Percentiles rank a stretch among this genome's conserved stretches.
These are phyloP conservation scores for Zaprionus ghesquierei DNA, from an alignment of 1,140 invertebrate genomes.

Conservation along the genomic window DNA sequence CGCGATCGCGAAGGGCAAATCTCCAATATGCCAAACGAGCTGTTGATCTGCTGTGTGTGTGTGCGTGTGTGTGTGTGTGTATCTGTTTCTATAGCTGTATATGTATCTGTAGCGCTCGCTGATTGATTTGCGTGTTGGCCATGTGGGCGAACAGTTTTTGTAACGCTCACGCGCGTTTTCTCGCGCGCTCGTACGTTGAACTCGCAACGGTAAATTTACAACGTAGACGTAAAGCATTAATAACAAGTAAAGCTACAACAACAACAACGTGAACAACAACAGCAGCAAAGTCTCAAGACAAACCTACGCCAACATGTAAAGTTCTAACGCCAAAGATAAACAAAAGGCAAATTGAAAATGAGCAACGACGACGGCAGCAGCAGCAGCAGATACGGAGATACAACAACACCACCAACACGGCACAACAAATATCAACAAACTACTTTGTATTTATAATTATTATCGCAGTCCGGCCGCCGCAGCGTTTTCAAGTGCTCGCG, in stretches of 20 bases:
- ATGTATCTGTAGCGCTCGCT: not conserved
- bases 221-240: constrained; percentile 35
- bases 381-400: constrained; percentile 26
- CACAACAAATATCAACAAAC: constrained; percentile 74
- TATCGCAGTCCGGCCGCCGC: constrained; percentile 49
- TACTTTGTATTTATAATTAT: constrained; percentile 81
- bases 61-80: not conserved
- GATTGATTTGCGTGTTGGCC: constrained; percentile 54
- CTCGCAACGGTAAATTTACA: constrained; percentile 78
- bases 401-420: constrained; percentile 40
- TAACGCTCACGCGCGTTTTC: constrained; percentile 52
- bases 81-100: not conserved
- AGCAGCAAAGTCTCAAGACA: constrained; percentile 17
- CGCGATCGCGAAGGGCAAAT: constrained; percentile 55
- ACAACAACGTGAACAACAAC: constrained; percentile 26
- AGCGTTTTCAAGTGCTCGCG: constrained; percentile 43
- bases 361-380: constrained; percentile 30
- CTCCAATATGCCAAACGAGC: not conserved
- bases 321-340: constrained; percentile 79
- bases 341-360: constrained; percentile 67
- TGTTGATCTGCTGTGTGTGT: constrained; percentile 32
- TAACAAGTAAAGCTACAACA: constrained; percentile 34
- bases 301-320: constrained; percentile 81
- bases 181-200: constrained; percentile 51
- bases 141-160: constrained; percentile 64